Conservation (phyloP, 2,888 invertebrate species). For the Plagodis dolabraria region DNA sequence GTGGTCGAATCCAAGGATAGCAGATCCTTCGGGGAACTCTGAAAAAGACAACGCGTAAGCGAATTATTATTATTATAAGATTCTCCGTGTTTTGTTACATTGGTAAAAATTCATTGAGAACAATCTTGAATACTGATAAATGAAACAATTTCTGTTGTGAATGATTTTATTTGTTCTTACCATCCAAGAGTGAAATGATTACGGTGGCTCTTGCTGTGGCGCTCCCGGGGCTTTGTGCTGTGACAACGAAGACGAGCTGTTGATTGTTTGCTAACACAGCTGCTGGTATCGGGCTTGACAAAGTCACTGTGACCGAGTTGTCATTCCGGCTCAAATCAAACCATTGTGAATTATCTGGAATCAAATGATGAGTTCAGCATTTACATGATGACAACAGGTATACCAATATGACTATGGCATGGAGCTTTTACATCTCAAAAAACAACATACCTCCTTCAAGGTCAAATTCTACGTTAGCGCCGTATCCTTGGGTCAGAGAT, state of each 20-base stretch:
- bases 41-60: slow-evolving; percentile 4
- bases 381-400: too few relatives aligned
- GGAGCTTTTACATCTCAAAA: too few relatives aligned
- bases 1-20: slow-evolving; percentile 39
- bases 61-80: too few relatives aligned
- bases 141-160: too few relatives aligned
- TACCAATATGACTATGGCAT: too few relatives aligned
- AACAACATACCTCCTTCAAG: slow-evolving; percentile 45
- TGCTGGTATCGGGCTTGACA: slow-evolving; percentile 40
- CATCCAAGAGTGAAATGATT: slow-evolving; percentile 36
- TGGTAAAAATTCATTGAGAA: too few relatives aligned
- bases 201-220: slow-evolving; percentile 37
- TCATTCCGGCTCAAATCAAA: slow-evolving; percentile 29
- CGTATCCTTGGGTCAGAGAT: slow-evolving; percentile 39
- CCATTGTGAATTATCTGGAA: slow-evolving; percentile 28
- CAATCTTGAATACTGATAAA: too few relatives aligned
- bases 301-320: slow-evolving; percentile 32
- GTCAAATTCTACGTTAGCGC: slow-evolving; percentile 39
- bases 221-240: slow-evolving; percentile 35
- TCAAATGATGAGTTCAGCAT: too few relatives aligned
- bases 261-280: slow-evolving; percentile 40
- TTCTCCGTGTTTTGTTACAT: too few relatives aligned
- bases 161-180: slow-evolving; percentile 9
- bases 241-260: slow-evolving; percentile 37
- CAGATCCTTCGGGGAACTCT: slow-evolving; percentile 7